These are phyloP conservation scores for Paedocypris sp. DNA, from an alignment of 2,113 vertebrate genomes.

Conservation along the genomic window DNA sequence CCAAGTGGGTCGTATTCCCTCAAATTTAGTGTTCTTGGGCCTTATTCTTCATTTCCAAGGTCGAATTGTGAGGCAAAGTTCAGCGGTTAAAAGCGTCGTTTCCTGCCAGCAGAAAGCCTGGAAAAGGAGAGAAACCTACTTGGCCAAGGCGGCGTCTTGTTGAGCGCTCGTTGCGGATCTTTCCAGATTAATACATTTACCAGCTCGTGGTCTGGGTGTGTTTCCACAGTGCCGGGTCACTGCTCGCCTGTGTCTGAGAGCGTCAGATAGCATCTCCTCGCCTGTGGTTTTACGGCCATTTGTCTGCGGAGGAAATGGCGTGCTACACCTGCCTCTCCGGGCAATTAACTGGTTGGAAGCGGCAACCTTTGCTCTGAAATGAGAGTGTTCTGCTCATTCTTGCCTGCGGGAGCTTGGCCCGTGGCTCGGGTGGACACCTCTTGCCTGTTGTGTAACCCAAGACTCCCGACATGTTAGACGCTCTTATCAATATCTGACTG, in stretches of 20 bases:
- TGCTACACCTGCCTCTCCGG: conserved; percentile 29
- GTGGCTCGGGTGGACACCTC: background rate
- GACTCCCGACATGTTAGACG: too few species aligned
- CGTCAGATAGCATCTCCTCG: conserved; percentile 36
- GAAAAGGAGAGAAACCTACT: too few species aligned
- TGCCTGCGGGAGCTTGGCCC: conserved; percentile 6
- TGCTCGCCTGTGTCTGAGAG: conserved; percentile 2
- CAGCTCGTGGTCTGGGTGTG: background rate
- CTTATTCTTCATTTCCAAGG: too few species aligned
- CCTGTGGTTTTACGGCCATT: conserved; percentile 7
- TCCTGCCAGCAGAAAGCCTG: too few species aligned
- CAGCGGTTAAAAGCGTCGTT: too few species aligned
- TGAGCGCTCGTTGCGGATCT: background rate
- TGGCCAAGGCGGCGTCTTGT: too few species aligned
- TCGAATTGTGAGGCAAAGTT: too few species aligned
- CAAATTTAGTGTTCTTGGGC: too few species aligned
- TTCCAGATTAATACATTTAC: background rate
- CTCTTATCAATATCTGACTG: too few species aligned
- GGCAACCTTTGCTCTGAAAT: conserved; percentile 42
- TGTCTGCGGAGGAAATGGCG: conserved; percentile 13
- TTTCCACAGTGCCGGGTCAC: too few species aligned
- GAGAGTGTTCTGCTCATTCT: conserved; percentile 23
- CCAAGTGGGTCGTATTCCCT: too few species aligned
- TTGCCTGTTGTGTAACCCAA: too few species aligned
- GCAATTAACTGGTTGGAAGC: conserved; percentile 45